phyloP scores from a whole-genome alignment of 1,140 invertebrate species.

The Bombus confusus region DNA sequence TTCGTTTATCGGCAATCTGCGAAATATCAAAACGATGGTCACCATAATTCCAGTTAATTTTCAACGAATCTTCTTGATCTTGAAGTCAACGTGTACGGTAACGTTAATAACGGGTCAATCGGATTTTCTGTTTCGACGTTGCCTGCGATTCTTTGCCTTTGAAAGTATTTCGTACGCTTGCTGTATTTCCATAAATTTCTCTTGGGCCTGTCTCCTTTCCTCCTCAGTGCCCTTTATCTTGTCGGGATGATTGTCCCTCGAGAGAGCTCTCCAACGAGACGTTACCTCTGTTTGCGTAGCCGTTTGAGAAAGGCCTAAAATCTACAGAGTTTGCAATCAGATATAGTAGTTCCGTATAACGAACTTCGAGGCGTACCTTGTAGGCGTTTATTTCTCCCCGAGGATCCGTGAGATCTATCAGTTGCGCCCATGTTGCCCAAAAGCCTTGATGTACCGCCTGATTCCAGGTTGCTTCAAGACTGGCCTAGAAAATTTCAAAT shows the following conservation, averaged over 20 bases:
- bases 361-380: slow-evolving; percentile 83
- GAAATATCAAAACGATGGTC: neutral
- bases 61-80: neutral
- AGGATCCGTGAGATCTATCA: slow-evolving; percentile 93
- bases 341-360: neutral
- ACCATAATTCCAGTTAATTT: neutral
- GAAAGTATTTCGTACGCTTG: slow-evolving; percentile 95
- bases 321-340: slow-evolving; percentile 78
- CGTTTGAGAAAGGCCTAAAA: slow-evolving; percentile 88
- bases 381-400: slow-evolving; percentile 95
- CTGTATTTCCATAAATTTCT: slow-evolving; percentile 96
- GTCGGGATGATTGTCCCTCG: slow-evolving; percentile 96
- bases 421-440: slow-evolving; percentile 90
- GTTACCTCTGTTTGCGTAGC: slow-evolving; percentile 94
- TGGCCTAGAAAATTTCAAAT: slow-evolving; percentile 72
- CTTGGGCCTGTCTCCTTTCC: slow-evolving; percentile 87
- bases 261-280: slow-evolving; percentile 89
- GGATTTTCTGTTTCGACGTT: slow-evolving; percentile 87
- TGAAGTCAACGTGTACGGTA: neutral
- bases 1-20: neutral
- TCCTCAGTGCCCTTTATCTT: slow-evolving; percentile 89
- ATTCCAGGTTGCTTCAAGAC: slow-evolving; percentile 88
- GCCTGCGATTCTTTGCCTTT: slow-evolving; percentile 89
- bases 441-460: slow-evolving; percentile 92
- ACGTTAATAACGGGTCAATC: neutral